Evolutionary conservation across 2,888 invertebrate species (phyloP).

Genomic region (Drosophila aldrichi): DNA sequence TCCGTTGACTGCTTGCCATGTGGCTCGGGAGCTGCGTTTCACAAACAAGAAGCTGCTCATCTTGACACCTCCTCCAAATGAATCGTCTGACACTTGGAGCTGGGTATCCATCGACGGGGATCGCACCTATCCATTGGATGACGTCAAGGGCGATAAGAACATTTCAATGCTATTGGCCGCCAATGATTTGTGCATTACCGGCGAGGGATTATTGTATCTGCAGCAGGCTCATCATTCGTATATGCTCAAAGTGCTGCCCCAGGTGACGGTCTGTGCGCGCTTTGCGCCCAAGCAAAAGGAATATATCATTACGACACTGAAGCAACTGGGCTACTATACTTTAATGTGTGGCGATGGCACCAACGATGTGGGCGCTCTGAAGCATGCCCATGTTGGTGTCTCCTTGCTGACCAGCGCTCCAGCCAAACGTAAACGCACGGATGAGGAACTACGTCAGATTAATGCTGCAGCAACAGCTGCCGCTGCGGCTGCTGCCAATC

Average conservation of each 20-base stretch:
- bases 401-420: slow-evolving; percentile 95
- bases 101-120: slow-evolving; percentile 93
- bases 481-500: slow-evolving; percentile 65
- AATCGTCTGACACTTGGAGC: slow-evolving; percentile 86
- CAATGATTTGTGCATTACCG: slow-evolving; percentile 97
- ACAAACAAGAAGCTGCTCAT: slow-evolving; percentile 91
- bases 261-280: slow-evolving; percentile 96
- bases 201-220: slow-evolving; percentile 93
- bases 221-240: slow-evolving; percentile 88
- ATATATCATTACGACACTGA: slow-evolving; percentile 95
- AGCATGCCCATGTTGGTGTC: slow-evolving; percentile 99
- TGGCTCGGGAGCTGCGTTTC: slow-evolving; percentile 96
- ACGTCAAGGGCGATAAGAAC: slow-evolving; percentile 84
- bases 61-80: slow-evolving; percentile 84
- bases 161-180: slow-evolving; percentile 90
- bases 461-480: slow-evolving; percentile 50
- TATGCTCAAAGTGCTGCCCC: slow-evolving; percentile 91
- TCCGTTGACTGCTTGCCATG: slow-evolving; percentile 99
- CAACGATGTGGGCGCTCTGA: slow-evolving; percentile 99
- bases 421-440: slow-evolving; percentile 85
- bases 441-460: slow-evolving; percentile 59
- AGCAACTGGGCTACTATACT: slow-evolving; percentile 93
- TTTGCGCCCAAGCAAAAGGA: slow-evolving; percentile 99
- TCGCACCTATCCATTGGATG: slow-evolving; percentile 61
- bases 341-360: slow-evolving; percentile 99